Conservation (phyloP, 2,797 vertebrate species). For the Silurus lanzhouensis region DNA sequence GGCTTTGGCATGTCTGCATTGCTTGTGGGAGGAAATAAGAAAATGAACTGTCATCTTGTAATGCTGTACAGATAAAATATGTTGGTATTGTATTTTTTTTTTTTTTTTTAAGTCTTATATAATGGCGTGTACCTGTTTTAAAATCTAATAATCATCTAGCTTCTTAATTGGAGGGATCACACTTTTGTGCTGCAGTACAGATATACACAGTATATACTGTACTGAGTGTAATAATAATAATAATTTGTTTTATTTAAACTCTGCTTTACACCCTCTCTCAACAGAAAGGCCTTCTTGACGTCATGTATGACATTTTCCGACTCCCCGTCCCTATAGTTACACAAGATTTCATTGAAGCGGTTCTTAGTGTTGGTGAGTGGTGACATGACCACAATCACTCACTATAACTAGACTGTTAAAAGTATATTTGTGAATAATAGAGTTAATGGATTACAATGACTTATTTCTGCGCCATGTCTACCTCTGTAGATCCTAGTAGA, state of each 20-base stretch:
- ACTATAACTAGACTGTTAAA: neutral
- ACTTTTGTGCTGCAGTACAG: neutral
- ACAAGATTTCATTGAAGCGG: constrained; percentile 92
- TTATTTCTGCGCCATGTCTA: neutral
- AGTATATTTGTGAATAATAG: neutral
- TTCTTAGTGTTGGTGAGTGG: constrained; percentile 92
- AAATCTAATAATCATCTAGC: neutral
- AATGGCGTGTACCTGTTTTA: neutral
- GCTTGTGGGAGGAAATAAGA: neutral
- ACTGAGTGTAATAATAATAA: neutral
- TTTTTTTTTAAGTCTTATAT: too few species aligned
- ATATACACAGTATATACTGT: neutral
- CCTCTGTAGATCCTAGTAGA: constrained; percentile 84
- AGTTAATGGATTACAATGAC: neutral
- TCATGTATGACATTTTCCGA: constrained; percentile 96
- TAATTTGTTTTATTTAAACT: neutral
- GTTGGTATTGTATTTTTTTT: neutral
- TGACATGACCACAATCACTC: neutral
- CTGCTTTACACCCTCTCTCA: constrained; percentile 38
- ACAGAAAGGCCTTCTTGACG: constrained; percentile 92
- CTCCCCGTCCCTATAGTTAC: constrained; percentile 91
- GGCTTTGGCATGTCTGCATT: neutral
- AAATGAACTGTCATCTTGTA: neutral
- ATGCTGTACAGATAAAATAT: neutral
- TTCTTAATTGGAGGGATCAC: neutral